phyloP scores from a whole-genome alignment of 1,140 invertebrate species.

The Halyomorpha halys region DNA sequence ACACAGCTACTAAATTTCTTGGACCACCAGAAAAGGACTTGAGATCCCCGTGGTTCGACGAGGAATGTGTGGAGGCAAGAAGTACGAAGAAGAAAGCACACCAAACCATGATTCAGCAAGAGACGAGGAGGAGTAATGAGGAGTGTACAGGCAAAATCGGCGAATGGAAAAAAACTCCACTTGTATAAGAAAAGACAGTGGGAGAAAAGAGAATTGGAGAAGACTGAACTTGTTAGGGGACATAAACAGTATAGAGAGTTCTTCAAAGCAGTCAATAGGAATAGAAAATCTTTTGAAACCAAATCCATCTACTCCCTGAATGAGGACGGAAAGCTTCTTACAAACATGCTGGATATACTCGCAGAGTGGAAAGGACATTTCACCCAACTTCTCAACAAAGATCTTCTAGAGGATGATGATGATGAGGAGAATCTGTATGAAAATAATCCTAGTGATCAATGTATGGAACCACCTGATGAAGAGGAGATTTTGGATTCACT shows the following conservation, averaged over 20 bases:
- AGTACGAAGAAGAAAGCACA: neutral
- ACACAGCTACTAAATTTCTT: neutral
- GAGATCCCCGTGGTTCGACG: neutral
- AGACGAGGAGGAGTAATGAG: neutral
- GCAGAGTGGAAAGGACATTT: neutral
- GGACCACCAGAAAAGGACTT: neutral
- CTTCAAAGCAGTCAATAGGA: no score
- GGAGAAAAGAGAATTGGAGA: neutral
- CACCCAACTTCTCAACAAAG: no score
- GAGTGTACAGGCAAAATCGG: neutral
- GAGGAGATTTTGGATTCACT: no score
- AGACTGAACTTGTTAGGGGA: neutral
- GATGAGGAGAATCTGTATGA: no score
- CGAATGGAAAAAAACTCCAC: neutral
- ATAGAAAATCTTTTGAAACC: no score
- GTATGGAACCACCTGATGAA: no score
- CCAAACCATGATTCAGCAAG: no score
- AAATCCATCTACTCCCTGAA: neutral
- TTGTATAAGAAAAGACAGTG: neutral
- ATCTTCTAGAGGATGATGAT: no score
- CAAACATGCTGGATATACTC: neutral
- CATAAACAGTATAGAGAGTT: no score
- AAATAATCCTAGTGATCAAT: no score
- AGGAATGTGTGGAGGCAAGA: neutral
- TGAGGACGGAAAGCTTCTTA: neutral